These are phyloP conservation scores for Amphiprion percula DNA, from an alignment of 2,113 vertebrate species.

Conservation along the genomic window DNA sequence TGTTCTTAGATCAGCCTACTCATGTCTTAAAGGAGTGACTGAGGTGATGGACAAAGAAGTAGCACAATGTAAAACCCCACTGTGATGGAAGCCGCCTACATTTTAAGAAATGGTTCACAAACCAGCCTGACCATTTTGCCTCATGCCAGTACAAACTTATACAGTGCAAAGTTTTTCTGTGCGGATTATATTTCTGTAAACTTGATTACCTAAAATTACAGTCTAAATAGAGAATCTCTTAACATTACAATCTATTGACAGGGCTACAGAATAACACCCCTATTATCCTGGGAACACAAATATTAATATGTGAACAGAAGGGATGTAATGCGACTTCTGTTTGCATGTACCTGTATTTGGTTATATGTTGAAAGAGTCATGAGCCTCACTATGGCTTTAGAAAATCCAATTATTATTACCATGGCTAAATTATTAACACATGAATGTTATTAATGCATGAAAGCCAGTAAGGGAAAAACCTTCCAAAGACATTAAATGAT, in stretches of 20 bases:
- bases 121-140: background rate
- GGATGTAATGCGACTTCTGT: slow-evolving; percentile 1
- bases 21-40: background rate
- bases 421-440: slow-evolving; percentile 23
- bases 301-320: slow-evolving; percentile 21
- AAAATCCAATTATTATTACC: slow-evolving; percentile 6
- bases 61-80: background rate
- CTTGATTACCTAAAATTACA: background rate
- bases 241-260: slow-evolving; percentile 8
- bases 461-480: slow-evolving; percentile 32
- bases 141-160: slow-evolving; percentile 10
- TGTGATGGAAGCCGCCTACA: background rate
- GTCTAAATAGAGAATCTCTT: background rate
- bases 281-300: background rate
- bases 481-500: background rate
- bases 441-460: slow-evolving; percentile 13
- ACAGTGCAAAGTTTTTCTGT: slow-evolving; percentile 18
- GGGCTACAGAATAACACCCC: background rate
- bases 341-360: background rate
- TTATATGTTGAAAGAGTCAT: slow-evolving; percentile 2
- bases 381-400: background rate
- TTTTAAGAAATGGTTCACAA: background rate
- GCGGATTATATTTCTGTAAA: slow-evolving; percentile 29
- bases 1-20: slow-evolving; percentile 3
- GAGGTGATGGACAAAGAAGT: background rate